Base-by-base conservation (phyloP, 2,113 vertebrate species). In the Casuarius casuarius region DNA sequence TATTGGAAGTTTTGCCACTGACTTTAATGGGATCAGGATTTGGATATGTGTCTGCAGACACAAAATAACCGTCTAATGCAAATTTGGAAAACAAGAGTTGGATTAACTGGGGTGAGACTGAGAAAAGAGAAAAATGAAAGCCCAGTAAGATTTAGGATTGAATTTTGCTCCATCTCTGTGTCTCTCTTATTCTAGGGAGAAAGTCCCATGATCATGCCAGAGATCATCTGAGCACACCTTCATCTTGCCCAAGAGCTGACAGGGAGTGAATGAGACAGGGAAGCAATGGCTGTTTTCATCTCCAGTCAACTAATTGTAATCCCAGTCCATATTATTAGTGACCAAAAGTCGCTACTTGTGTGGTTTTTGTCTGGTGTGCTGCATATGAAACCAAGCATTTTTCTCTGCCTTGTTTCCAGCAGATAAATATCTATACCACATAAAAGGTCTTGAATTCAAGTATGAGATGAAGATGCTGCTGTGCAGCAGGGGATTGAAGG, bases 21-120 rank as follows among this genome's bases (percentile, higher is more conserved):
- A 83, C 67, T 88, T 94, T 95, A 96, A 94, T 89, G 83, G 96
- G 90, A 95, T 94, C 95, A 94, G 91, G 86, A 82, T 87, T 95
- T 87, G 80, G 75, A 94, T 95, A 84, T 96, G 89, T 89, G 93
- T 84, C 82, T 94, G 75, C 51, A 93, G 75, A 95, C 90, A 82
- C n/a, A 95, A 90, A 97, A 94, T 80, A 91, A 94, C 61, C 18
- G 3, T 0, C 67, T 89, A 61, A n/a, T 87, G 81, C 51, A 91
- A 85, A 84, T 61, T 56, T 94, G 78, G 78, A 93, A 92, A 95
- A 65, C 56, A 90, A 29, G 68, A 80, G 48, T 52, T 81, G 67
- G 91, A 95, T 94, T 91, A 90, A 87, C 93, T 21, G 15, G 82
- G n/a, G 78, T 95, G 91, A 94, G 51, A 73, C 2, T 76, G 81